phyloP scores from a whole-genome alignment of 2,888 invertebrate genomes.

The Glyphotaelius pellucidus region DNA sequence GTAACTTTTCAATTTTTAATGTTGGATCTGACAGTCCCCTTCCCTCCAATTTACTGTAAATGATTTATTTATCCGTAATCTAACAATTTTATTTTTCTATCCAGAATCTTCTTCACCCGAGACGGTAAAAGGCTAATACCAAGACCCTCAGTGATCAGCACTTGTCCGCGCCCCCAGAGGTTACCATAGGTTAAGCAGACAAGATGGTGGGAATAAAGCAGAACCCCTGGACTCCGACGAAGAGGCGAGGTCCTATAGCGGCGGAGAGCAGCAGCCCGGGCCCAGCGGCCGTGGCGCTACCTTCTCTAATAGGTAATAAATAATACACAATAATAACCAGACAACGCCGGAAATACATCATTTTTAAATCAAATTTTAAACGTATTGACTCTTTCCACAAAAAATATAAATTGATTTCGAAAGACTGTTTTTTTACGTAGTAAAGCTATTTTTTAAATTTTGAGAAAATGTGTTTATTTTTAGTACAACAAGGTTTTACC shows the following conservation, averaged over 20 bases:
- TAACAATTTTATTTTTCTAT: background rate
- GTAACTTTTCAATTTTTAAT: too few relatives aligned
- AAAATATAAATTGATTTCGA: too few relatives aligned
- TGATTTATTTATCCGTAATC: background rate
- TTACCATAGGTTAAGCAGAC: constrained; percentile 26
- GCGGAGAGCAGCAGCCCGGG: constrained; percentile 92
- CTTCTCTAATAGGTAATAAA: constrained; percentile 87
- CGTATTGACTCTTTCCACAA: too few relatives aligned
- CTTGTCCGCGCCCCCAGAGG: too few relatives aligned
- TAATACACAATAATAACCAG: background rate
- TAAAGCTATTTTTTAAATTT: too few relatives aligned
- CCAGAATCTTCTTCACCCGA: constrained; percentile 11
- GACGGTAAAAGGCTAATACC: background rate
- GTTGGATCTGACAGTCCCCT: too few relatives aligned
- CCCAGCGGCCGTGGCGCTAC: constrained; percentile 90
- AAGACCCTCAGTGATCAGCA: background rate
- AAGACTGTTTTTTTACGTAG: too few relatives aligned
- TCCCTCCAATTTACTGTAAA: background rate
- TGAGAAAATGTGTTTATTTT: too few relatives aligned
- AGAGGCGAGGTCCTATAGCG: constrained; percentile 91
- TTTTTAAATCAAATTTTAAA: too few relatives aligned
- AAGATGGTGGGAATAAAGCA: constrained; percentile 83
- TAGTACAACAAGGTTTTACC: too few relatives aligned
- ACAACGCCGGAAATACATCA: too few relatives aligned
- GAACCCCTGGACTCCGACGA: constrained; percentile 93